Percentiles rank a stretch among this genome's conserved stretches.
phyloP scores from a whole-genome alignment of 2,888 invertebrate genomes.

The Chalcosyrphus nemorum region DNA sequence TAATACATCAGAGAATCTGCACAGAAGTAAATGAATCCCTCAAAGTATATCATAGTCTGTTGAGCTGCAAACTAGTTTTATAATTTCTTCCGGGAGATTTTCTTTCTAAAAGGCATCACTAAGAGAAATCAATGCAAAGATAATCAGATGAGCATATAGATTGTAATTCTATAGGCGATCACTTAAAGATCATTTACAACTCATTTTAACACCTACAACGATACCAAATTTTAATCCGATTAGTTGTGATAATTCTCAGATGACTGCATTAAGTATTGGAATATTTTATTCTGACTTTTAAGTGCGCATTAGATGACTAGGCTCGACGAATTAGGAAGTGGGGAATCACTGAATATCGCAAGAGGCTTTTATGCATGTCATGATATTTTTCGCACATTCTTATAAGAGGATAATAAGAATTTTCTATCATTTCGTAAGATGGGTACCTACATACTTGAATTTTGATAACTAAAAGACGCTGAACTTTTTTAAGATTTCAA shows the following conservation, averaged over 20 bases:
- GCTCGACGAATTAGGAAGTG: background rate
- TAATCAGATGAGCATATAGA: background rate
- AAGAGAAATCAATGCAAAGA: constrained; percentile 13
- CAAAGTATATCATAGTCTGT: constrained; percentile 33
- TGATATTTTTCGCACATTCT: too few species aligned
- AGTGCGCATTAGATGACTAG: background rate
- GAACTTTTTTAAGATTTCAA: too few species aligned
- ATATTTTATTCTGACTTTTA: background rate
- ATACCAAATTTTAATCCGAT: constrained; percentile 47
- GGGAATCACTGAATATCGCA: background rate
- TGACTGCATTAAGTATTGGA: constrained; percentile 27
- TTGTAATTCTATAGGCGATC: constrained; percentile 47
- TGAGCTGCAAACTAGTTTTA: constrained; percentile 48
- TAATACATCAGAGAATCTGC: too few species aligned
- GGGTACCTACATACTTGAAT: too few species aligned
- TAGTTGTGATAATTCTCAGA: constrained; percentile 35
- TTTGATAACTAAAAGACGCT: too few species aligned
- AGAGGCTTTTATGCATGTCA: too few species aligned
- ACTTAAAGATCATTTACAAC: constrained; percentile 59
- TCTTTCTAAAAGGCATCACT: constrained; percentile 26
- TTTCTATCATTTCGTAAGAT: too few species aligned
- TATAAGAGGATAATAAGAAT: too few species aligned
- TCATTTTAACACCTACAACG: constrained; percentile 56
- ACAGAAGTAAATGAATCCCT: too few species aligned
- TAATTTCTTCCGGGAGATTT: constrained; percentile 63